Conservation (phyloP, 2,888 invertebrate species). For the Philereme transversata region DNA sequence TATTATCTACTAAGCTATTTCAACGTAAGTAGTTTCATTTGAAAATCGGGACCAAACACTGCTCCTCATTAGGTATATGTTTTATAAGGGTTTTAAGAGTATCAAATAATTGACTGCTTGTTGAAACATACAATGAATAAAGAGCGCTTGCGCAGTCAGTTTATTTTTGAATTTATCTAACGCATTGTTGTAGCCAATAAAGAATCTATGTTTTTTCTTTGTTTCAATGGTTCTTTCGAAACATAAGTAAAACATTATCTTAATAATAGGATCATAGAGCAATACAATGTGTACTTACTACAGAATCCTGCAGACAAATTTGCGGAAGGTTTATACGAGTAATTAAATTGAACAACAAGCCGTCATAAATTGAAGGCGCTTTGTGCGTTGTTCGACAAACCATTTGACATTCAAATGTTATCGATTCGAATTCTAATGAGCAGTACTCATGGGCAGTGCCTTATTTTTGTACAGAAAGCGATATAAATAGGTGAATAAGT, state of each 20-base stretch:
- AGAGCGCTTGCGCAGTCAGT: no score
- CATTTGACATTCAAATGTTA: conserved; percentile 44
- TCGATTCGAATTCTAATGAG: conserved; percentile 42
- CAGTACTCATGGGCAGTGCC: conserved; percentile 35
- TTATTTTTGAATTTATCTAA: no score
- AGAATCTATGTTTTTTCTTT: no score
- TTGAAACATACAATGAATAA: no score
- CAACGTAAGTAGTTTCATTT: no score
- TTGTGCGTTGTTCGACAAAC: conserved; percentile 31
- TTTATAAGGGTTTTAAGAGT: no score
- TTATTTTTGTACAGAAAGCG: conserved; percentile 26
- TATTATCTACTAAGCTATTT: no score
- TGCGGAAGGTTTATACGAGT: conserved; percentile 16
- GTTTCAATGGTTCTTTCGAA: no score
- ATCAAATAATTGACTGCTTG: no score
- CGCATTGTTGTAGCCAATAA: no score
- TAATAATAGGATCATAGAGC: not conserved
- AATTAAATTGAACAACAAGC: conserved; percentile 23
- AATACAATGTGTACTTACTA: not conserved
- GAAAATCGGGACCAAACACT: no score
- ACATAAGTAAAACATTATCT: not conserved
- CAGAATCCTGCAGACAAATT: conserved; percentile 13
- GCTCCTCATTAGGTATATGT: no score
- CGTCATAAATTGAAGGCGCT: conserved; percentile 31
- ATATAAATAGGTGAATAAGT: not conserved